Evolutionary conservation across 2,113 vertebrate genomes (phyloP), one percentile per base, ranked within the genome.

Genomic region (Nothoprocta perdicaria): DNA sequence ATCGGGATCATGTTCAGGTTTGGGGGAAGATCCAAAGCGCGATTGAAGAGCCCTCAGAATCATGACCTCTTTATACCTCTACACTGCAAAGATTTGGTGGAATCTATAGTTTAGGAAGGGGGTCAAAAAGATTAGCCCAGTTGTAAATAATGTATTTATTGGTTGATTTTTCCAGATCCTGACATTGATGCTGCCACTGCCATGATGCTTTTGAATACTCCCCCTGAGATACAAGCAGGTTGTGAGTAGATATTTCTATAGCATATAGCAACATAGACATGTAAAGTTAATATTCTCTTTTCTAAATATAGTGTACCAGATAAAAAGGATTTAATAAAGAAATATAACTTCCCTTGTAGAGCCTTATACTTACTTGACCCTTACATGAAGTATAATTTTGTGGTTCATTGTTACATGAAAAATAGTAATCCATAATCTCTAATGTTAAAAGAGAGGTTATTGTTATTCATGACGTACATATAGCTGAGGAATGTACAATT

Each of bases 161-260:
- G 98, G 97, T 98, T 98, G 97, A 97, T 96, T 98, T 97, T 98
- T 98, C 97, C 98, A 98, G 98, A 98, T 98, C 98, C 98, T 97
- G 98, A 98, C 98, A 97, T 98, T 98, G 98, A 98, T 95, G 97
- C 98, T 96, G 98, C 98, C 96, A 97, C 97, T 98, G 98, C 98
- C 98, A 98, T 98, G 98, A 98, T 98, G 98, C 97, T 98, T 98
- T 98, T 98, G 98, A 98, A 98, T 98, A 97, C 97, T 97, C 96
- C 98, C 98, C 96, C 98, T 97, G 98, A 98, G 97, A 98, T 98
- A 97, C 97, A 97, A 97, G 97, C 97, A 97, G 98, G 98, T 98
- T 98, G 98, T 98, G 98, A 98, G 98, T 98, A 98, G 96, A 98
- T 97, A 96, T 92, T 97, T 98, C 97, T 98, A 94, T 97, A 98